Conservation (phyloP, 35 echinoderm and acorn worm species). For the Hemicentrotus pulcherrimus region DNA sequence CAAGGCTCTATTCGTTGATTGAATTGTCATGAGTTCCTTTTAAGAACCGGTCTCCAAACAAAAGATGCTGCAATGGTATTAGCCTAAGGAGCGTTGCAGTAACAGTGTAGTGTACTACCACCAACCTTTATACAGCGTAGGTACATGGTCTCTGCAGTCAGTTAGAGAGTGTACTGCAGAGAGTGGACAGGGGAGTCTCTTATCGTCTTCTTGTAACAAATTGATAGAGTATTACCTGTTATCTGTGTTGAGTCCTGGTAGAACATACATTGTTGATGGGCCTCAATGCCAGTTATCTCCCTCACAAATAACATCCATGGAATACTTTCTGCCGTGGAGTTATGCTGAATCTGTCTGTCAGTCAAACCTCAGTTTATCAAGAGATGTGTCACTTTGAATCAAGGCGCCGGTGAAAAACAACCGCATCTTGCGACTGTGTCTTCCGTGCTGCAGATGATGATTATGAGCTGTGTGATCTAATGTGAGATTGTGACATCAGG, state of each 20-base stretch:
- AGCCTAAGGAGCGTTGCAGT: not conserved
- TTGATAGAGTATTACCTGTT: not conserved
- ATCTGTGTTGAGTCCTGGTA: not conserved
- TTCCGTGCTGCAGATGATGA: not conserved
- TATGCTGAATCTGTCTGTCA: not conserved
- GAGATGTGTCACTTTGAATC: not conserved
- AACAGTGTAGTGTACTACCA: not conserved
- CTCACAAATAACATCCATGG: not conserved
- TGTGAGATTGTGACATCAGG: not conserved
- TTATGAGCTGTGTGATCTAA: not conserved
- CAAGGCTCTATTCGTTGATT: conserved; percentile 36
- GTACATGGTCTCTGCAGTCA: not conserved
- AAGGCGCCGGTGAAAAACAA: not conserved
- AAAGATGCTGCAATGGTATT: not conserved
- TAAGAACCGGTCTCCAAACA: not conserved
- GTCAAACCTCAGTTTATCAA: not conserved
- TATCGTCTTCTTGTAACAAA: not conserved
- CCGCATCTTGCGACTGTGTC: not conserved
- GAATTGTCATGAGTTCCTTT: conserved; percentile 26
- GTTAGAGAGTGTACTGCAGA: not conserved
- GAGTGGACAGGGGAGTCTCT: not conserved
- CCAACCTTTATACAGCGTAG: not conserved
- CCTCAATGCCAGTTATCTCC: not conserved
- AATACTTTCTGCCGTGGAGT: not conserved
- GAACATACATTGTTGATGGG: not conserved